phyloP scores from a whole-genome alignment of 1,140 invertebrate species.

The Hyles vespertilio region DNA sequence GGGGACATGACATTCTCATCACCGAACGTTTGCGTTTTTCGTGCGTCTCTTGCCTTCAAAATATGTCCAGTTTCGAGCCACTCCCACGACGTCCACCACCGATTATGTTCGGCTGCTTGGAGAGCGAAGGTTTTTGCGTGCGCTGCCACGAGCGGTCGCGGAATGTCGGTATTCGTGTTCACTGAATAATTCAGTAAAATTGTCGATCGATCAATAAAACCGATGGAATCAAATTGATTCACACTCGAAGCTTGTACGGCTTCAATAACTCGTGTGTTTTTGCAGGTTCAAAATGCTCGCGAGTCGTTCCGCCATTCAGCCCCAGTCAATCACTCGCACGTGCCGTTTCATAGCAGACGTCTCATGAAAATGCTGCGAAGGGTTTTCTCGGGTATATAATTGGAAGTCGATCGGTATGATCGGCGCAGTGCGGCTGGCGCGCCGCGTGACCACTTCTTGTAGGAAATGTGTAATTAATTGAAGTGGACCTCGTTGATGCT shows the following conservation, averaged over 20 bases:
- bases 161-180: conserved; percentile 69
- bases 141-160: conserved; percentile 43
- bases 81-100: conserved; percentile 53
- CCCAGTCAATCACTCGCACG: conserved; percentile 60
- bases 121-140: conserved; percentile 43
- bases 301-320: conserved; percentile 55
- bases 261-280: conserved; percentile 62
- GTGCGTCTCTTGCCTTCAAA: conserved; percentile 42
- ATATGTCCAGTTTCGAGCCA: conserved; percentile 46
- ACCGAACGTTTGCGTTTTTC: conserved; percentile 65
- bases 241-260: conserved; percentile 63
- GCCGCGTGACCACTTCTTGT: conserved; percentile 38
- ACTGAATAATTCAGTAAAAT: conserved; percentile 71
- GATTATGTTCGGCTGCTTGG: conserved; percentile 43
- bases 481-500: conserved; percentile 11
- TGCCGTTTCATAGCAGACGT: conserved; percentile 25
- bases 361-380: conserved; percentile 46
- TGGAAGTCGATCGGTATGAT: conserved; percentile 33
- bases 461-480: conserved; percentile 37
- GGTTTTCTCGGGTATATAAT: conserved; percentile 54
- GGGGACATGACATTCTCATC: conserved; percentile 73
- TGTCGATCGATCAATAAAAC: conserved; percentile 73
- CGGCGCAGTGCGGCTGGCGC: conserved; percentile 21
- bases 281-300: conserved; percentile 57
- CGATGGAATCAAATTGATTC: conserved; percentile 72